Base-by-base conservation (phyloP, 2,888 invertebrate genomes). In the Drosophila limbata region DNA sequence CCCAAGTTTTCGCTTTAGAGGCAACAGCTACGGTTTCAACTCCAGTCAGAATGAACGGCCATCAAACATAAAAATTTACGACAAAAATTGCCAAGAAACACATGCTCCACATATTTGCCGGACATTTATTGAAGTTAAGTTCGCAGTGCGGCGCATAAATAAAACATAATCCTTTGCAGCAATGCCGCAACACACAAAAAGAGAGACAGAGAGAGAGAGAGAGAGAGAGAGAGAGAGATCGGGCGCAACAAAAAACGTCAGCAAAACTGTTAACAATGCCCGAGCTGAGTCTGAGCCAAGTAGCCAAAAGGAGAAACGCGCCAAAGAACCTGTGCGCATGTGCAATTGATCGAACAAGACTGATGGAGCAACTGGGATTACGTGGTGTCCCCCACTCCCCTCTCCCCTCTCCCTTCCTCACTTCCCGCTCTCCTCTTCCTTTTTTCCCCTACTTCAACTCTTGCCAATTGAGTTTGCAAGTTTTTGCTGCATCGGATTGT, bases 41-140 rank as follows among this genome's bases (percentile, higher is more conserved):
- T 21, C n/a, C n/a, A 51, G 52, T 10, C 15, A 51, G 35, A 37
- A 53, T 61, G 44, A 69, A 62, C 63, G 44, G 69, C 62, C 65
- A 81, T 81, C 83, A 90, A 88, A 81, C 82, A 84, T 90, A 88
- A 90, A 90, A 91, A 82, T 84, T 81, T 83, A 83, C 91, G 91
- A 92, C 88, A 89, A 91, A 92, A 91, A 90, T 91, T 91, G 91
- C 85, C 84, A 88, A 91, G 91, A 91, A 92, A 92, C 93, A 92
- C 92, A 92, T 92, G 92, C 93, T 92, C 91, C 91, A 92, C 92
- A 92, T 92, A 91, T 91, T 91, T 91, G 90, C 89, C 88, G 91
- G 93, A 92, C 92, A 92, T 92, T 92, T 92, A 92, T 92, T 92
- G 92, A 86, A 92, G 93, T 92, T 92, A 92, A 92, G 91, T 92